Base-by-base conservation (phyloP, 2,797 vertebrate species). In the Hafferia zeledoni region DNA sequence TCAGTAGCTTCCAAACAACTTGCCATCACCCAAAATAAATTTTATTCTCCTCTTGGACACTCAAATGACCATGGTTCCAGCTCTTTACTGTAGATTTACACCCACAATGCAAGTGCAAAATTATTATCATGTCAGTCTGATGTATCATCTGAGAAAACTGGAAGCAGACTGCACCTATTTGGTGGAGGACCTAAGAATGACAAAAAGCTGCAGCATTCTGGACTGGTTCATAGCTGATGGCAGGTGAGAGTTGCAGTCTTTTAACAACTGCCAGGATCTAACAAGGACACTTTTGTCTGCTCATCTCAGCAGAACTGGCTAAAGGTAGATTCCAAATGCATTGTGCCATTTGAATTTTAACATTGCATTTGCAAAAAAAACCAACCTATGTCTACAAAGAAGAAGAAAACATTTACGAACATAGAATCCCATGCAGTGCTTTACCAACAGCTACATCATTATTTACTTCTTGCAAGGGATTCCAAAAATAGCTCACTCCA, bases 1-100 rank as follows among this genome's bases (percentile, higher is more conserved):
- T 95, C 56, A 31, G 41, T 82, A 70, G 77, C 57, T 89, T 95
- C 80, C 87, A 91, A 94, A 93, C 60, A 82, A 74, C 43, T 72
- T 69, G 23, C 31, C 44, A 90, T 88, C 59, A 70, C 83, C 80
- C 59, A 69, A 93, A 91, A 77, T 64, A 84, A 82, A 79, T 92
- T 87, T 76, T 72, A 53, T 79, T n/a, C 14, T 86, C 31, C 24
- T 86, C 50, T 83, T 7, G 10, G 47, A 47, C 59, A 78, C 41
- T 41, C 39, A 86, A 71, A 93, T 85, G 57, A 47, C 53, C 22
- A 55, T 13, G 17, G 41, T 15, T n/a, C 24, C 27, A 49, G 33
- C 53, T 88, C 50, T 83, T 68, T 64, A 57, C 23, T 31, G 53
- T 71, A 41, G 9, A 91, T 93, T 93, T 76, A 44, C 85, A 90